Percentiles rank a stretch among this genome's conserved stretches.
phyloP scores from a whole-genome alignment of 2,113 vertebrate species.

The Poeciliopsis prolifica region DNA sequence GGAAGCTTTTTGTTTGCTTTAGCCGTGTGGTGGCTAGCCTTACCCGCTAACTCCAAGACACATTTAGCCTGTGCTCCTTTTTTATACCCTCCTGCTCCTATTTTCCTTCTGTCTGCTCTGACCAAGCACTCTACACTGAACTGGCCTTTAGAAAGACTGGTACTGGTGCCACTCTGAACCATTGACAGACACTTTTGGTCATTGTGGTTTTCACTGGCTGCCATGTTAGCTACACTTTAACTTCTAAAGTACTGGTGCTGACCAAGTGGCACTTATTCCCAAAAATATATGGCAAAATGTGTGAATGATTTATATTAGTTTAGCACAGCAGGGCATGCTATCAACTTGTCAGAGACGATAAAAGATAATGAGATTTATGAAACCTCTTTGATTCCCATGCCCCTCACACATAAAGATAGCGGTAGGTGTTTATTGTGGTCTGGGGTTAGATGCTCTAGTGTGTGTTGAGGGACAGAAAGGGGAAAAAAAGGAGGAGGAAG shows the following conservation, averaged over 20 bases:
- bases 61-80: slow-evolving; percentile 80
- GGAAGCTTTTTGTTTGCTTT: slow-evolving; percentile 82
- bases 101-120: slow-evolving; percentile 71
- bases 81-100: slow-evolving; percentile 78
- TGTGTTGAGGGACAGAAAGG: slow-evolving; percentile 64
- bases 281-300: slow-evolving; percentile 39
- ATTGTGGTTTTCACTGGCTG: slow-evolving; percentile 69
- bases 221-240: slow-evolving; percentile 46
- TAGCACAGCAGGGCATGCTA: slow-evolving; percentile 17
- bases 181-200: slow-evolving; percentile 65
- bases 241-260: slow-evolving; percentile 27
- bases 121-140: slow-evolving; percentile 49
- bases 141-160: slow-evolving; percentile 44
- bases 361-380: slow-evolving; percentile 39
- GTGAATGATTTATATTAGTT: slow-evolving; percentile 25
- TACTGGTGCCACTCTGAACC: slow-evolving; percentile 47
- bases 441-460: slow-evolving; percentile 58
- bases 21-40: slow-evolving; percentile 79
- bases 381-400: slow-evolving; percentile 32
- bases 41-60: slow-evolving; percentile 73
- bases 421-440: slow-evolving; percentile 76
- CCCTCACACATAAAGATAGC: slow-evolving; percentile 28
- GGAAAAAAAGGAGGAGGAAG: slow-evolving; percentile 57
- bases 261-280: slow-evolving; percentile 32
- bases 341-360: slow-evolving; percentile 32